Evolutionary conservation across 2,888 invertebrate species (phyloP), one percentile per base, ranked within the genome.

Genomic region (Strigamia crassipes): DNA sequence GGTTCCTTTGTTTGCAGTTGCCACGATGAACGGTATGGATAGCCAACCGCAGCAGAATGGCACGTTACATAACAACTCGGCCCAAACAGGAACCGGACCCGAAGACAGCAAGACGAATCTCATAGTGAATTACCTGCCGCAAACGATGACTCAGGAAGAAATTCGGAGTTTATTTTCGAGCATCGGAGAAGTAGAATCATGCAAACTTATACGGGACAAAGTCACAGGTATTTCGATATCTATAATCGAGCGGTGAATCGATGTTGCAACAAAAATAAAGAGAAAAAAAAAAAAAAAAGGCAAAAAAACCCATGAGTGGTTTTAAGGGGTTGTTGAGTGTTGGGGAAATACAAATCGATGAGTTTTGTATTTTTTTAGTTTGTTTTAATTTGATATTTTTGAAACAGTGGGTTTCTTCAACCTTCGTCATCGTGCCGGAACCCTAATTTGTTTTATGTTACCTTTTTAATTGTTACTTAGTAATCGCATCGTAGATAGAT

Each of bases 141-240:
- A 99, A 91, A 97, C 96, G 86, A 99, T 99, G 99, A 97, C 97
- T 82, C 99, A 99, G 90, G 99, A 99, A 89, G 99, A 99, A 90
- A 99, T 99, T 85, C 92, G 98, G 84, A 96, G 97, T 82, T 91
- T 99, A 82, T 99, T 99, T 90, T 96, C 97, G 82, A 96, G 96
- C 88, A 97, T 99, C 87, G 99, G 99, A 83, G 99, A 99, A 89
- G 97, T 99, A 84, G 99, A 99, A 89, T 97, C 96, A 86, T 99
- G 99, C 90, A 99, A 99, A 90, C 92, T 99, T 88, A 99, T 99
- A 88, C 91, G 99, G 85, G 99, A 99, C 90, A 99, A 99, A 91
- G 94, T 96, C 84, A 97, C 97, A 88, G 97, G 94, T 94, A 79
- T 61, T 66, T 80, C 73, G 84, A 21, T 9, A 18, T 73, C 23